Evolutionary conservation across 1,140 invertebrate genomes (phyloP).

Genomic region (Brachionus paranguensis): DNA sequence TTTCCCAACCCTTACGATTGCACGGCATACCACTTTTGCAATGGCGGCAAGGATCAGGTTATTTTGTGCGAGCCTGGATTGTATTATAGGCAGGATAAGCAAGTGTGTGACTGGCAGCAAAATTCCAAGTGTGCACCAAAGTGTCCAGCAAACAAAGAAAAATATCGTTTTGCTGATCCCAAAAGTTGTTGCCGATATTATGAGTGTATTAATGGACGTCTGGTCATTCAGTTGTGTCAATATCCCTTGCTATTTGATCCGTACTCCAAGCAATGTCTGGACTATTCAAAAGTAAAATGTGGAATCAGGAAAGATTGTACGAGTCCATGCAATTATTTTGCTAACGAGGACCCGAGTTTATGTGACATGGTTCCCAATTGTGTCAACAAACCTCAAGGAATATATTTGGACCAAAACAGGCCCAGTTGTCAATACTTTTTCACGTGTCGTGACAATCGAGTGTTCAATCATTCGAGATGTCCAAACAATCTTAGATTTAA

Average conservation of each 20-base stretch:
- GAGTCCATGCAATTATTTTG: conserved; percentile 38
- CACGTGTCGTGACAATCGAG: conserved; percentile 28
- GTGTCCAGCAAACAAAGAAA: conserved; percentile 34
- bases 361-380: conserved; percentile 37
- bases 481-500: conserved; percentile 29
- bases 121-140: conserved; percentile 12
- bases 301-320: conserved; percentile 31
- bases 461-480: conserved; percentile 33
- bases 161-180: conserved; percentile 32
- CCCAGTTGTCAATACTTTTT: conserved; percentile 38
- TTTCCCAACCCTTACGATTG: conserved; percentile 39
- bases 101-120: conserved; percentile 34
- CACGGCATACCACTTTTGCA: conserved; percentile 40
- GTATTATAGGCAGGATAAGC: conserved; percentile 28
- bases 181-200: conserved; percentile 40
- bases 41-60: conserved; percentile 21
- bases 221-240: conserved; percentile 15
- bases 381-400: conserved; percentile 24
- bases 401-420: conserved; percentile 26
- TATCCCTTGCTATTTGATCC: conserved; percentile 18
- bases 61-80: conserved; percentile 32
- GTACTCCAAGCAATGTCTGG: conserved; percentile 24
- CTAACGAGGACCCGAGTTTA: not conserved
- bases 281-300: conserved; percentile 37
- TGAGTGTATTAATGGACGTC: conserved; percentile 36